These are phyloP conservation scores for Aricia agestis DNA, from an alignment of 1,140 invertebrate genomes.

Conservation along the genomic window DNA sequence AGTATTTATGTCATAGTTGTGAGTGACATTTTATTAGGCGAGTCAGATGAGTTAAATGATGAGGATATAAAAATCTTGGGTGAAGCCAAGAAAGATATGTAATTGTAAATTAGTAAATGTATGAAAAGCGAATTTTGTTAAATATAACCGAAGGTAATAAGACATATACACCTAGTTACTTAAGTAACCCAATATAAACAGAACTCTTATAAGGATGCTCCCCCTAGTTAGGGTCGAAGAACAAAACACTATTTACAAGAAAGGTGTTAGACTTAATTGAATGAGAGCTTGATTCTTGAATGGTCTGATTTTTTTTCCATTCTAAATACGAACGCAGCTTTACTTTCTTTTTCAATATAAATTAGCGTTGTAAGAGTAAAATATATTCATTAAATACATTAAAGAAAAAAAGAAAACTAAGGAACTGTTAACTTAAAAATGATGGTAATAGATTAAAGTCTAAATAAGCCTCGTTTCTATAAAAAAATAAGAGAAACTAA, in stretches of 20 bases:
- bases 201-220: background rate
- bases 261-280: background rate
- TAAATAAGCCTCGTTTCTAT: no score
- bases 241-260: constrained; percentile 2
- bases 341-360: background rate
- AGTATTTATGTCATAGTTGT: constrained; percentile 1
- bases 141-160: background rate
- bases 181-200: background rate
- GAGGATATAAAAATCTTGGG: background rate
- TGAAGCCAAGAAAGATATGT: background rate
- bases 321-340: background rate
- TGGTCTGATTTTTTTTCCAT: background rate
- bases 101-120: background rate
- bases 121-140: background rate
- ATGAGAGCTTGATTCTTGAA: background rate
- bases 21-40: background rate
- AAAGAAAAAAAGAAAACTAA: no score
- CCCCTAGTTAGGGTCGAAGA: background rate
- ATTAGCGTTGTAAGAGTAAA: background rate
- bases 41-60: constrained; percentile 10
- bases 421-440: no score
- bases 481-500: no score
- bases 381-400: no score
- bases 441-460: no score
- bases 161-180: background rate